phyloP scores from a whole-genome alignment of 2,888 invertebrate genomes.

The Mesorhabditis spiculigera region DNA sequence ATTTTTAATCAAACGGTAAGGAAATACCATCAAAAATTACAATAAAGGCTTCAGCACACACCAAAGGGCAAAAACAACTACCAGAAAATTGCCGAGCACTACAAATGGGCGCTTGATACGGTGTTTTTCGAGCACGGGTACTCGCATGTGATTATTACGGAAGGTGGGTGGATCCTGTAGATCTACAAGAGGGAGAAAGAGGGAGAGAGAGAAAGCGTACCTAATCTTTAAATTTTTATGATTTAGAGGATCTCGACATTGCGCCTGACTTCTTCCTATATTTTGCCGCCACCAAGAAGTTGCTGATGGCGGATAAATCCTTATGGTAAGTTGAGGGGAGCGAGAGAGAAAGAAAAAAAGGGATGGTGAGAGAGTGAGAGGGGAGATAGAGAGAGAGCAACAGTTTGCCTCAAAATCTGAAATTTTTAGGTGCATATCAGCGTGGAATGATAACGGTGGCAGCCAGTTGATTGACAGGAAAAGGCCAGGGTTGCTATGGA shows the following conservation, averaged over 20 bases:
- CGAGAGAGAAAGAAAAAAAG: too few species aligned
- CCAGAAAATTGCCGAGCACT: conserved; percentile 79
- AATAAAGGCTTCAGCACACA: not conserved
- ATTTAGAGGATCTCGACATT: conserved; percentile 87
- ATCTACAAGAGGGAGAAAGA: not conserved
- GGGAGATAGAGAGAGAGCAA: not conserved
- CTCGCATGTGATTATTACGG: conserved; percentile 86
- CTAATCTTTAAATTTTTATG: conserved; percentile 12
- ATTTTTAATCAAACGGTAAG: conserved; percentile 29
- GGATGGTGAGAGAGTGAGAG: too few species aligned
- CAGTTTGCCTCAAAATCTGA: conserved; percentile 6
- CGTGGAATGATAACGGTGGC: conserved; percentile 96
- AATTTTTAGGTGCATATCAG: conserved; percentile 75
- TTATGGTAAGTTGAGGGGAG: conserved; percentile 68
- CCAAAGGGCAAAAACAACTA: conserved; percentile 22
- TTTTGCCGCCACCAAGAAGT: conserved; percentile 82
- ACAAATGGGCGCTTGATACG: conserved; percentile 90
- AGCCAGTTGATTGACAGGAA: conserved; percentile 19
- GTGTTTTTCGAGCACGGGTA: conserved; percentile 79
- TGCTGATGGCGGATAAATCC: conserved; percentile 77
- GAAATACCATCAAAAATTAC: not conserved
- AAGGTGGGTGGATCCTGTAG: conserved; percentile 69
- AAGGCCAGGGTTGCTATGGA: conserved; percentile 70
- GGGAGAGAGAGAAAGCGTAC: not conserved
- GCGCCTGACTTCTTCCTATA: conserved; percentile 96